Percentiles rank a stretch among this genome's conserved stretches.
phyloP scores from a whole-genome alignment of 2,113 vertebrate species.

The Spea bombifrons region DNA sequence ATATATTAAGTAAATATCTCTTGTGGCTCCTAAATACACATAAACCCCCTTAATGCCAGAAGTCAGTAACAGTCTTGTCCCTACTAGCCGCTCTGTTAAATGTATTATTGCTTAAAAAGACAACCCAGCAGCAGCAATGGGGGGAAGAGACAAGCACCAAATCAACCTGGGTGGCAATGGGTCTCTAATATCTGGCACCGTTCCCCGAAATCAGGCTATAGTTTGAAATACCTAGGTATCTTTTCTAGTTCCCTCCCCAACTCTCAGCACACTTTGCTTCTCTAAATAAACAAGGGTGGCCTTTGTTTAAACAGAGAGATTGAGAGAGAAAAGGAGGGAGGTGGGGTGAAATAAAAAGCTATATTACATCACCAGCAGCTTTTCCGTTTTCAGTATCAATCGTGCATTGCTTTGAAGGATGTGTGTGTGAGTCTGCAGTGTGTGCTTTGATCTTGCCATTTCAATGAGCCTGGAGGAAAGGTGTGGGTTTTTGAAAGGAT shows the following conservation, averaged over 20 bases:
- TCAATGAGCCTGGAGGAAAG: conserved; percentile 46
- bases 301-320: conserved; percentile 58
- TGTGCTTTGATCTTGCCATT: conserved; percentile 40
- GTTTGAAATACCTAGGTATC: conserved; percentile 45
- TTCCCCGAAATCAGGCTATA: conserved; percentile 42
- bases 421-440: conserved; percentile 27
- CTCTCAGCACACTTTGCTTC: conserved; percentile 48
- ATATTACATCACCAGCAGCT: conserved; percentile 49
- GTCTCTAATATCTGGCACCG: conserved; percentile 34
- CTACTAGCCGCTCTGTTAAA: not conserved
- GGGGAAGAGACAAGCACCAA: conserved; percentile 6
- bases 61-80: not conserved
- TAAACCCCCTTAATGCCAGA: not conserved
- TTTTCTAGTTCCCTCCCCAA: conserved; percentile 33
- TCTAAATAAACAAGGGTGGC: conserved; percentile 48
- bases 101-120: conserved; percentile 7
- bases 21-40: too few species aligned
- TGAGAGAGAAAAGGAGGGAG: conserved; percentile 39
- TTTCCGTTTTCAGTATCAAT: conserved; percentile 47
- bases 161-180: conserved; percentile 39
- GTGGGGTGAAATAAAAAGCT: conserved; percentile 43
- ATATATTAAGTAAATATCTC: too few species aligned
- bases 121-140: conserved; percentile 4
- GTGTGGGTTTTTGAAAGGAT: conserved; percentile 47
- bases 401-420: conserved; percentile 37